Evolutionary conservation across 2,797 vertebrate genomes (phyloP), one percentile per base, ranked within the genome.

Genomic region (Gymnothorax reevesii): DNA sequence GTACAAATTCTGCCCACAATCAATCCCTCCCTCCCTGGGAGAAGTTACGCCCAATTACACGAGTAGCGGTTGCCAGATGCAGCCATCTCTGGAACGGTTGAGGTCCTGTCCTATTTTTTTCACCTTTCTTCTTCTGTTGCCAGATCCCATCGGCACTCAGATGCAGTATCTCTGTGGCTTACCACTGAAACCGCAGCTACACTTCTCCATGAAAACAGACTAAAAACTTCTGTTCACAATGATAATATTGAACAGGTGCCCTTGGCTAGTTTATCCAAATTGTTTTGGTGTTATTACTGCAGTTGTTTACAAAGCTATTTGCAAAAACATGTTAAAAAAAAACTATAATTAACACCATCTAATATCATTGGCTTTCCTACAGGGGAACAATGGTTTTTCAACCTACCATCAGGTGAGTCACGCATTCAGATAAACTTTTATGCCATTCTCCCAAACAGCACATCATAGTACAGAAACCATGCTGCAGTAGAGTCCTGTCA

Each of bases 331-430:
- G 71, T 42, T 13, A 71, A 33, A 10, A 33, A 54, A 79, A 22
- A 79, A 54, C 49, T 79, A 79, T 55, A 79, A 79, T 79, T 79
- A 54, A 17, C 75, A 54, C 22, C 13, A 79, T 79, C 49, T 79
- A 9, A 79, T 79, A 79, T 52, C 22, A 15, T 20, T 79, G 12
- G 49, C 54, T 42, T 79, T 54, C 75, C 75, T 79, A 22, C 49
- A 79, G 75, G 75, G 49, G 8, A 54, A 54, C 13, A 33, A 42
- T 15, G 15, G 33, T 79, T 52, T n/a, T 75, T 15, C 27, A 42
- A 25, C 33, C 49, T 75, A 49, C 33, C 33, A 75, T 75, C 71
- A 75, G 27, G 8, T 75, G 71, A 75, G 10, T 33, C 12, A 27
- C 69, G 33, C 33, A 7, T 77, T 77, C 12, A 77, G 13, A 4